A percentile compares a stretch with the other conserved stretches of the same genome.
Conservation (phyloP, 1,140 invertebrate genomes). For the Contarinia nasturtii region DNA sequence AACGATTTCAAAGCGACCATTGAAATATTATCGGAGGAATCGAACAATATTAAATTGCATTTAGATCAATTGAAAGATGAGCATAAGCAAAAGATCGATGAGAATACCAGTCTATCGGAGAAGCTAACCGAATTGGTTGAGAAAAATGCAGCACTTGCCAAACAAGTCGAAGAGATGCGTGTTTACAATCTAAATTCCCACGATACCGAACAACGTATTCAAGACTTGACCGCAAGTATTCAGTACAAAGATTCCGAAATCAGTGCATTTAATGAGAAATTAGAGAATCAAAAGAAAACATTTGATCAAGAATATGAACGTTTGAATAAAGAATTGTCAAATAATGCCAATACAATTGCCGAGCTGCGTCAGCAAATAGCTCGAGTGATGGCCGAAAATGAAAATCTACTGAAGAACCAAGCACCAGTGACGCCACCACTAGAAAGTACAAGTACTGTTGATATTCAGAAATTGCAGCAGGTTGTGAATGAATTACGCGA, state of each 20-base stretch:
- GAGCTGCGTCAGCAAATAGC: slow-evolving; percentile 12
- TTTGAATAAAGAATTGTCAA: slow-evolving; percentile 19
- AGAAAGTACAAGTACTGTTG: slow-evolving; percentile 8
- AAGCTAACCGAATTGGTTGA: slow-evolving; percentile 8
- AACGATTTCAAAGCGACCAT: slow-evolving; percentile 5
- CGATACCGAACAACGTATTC: slow-evolving; percentile 4
- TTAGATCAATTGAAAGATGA: slow-evolving; percentile 5
- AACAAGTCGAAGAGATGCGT: neutral
- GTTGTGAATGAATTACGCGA: slow-evolving; percentile 8
- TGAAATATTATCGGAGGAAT: slow-evolving; percentile 3
- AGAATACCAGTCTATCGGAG: slow-evolving; percentile 5
- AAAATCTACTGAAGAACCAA: slow-evolving; percentile 8
- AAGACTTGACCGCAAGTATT: slow-evolving; percentile 13
- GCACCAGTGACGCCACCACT: slow-evolving; percentile 4
- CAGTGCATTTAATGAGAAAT: slow-evolving; percentile 23
- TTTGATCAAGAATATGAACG: slow-evolving; percentile 20
- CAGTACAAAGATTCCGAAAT: slow-evolving; percentile 23
- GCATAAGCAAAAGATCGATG: slow-evolving; percentile 6
- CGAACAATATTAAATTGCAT: slow-evolving; percentile 1
- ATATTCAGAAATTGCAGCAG: slow-evolving; percentile 7
- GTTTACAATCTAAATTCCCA: neutral
- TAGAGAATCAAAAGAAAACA: slow-evolving; percentile 19
- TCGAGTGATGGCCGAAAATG: slow-evolving; percentile 14
- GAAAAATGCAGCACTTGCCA: slow-evolving; percentile 4
- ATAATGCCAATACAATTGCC: slow-evolving; percentile 20